phyloP scores from a whole-genome alignment of 2,888 invertebrate genomes.

The Coelopa pilipes region DNA sequence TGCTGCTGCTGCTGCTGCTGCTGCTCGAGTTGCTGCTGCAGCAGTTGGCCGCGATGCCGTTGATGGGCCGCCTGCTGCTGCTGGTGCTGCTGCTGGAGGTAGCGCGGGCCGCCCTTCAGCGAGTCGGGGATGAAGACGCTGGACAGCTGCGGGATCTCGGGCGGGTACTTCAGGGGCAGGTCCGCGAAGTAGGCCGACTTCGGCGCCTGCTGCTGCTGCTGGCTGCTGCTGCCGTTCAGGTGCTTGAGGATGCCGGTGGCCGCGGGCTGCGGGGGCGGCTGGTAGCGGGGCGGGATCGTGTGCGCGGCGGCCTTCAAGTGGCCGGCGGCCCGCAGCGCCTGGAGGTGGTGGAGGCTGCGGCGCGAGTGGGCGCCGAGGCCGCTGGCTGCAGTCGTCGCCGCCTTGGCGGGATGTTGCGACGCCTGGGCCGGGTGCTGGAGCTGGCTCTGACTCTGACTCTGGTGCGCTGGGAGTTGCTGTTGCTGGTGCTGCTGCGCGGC shows the following conservation, averaged over 20 bases:
- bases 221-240: conserved; percentile 39
- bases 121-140: conserved; percentile 67
- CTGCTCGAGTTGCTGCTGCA: conserved; percentile 64
- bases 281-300: conserved; percentile 79
- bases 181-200: conserved; percentile 26
- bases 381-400: conserved; percentile 45
- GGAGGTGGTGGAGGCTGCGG: conserved; percentile 52
- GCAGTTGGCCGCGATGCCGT: conserved; percentile 43
- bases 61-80: conserved; percentile 24
- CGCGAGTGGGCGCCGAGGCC: conserved; percentile 44
- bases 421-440: conserved; percentile 44
- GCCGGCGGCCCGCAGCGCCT: conserved; percentile 45
- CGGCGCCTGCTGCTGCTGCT: conserved; percentile 27
- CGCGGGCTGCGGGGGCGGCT: conserved; percentile 78
- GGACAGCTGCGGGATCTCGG: conserved; percentile 66
- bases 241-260: conserved; percentile 69
- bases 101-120: conserved; percentile 59
- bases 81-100: conserved; percentile 53
- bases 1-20: conserved; percentile 64
- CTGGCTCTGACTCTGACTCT: conserved; percentile 14
- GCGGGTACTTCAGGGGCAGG: conserved; percentile 65
- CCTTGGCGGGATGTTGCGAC: conserved; percentile 47
- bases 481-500: conserved; percentile 16
- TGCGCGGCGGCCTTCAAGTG: conserved; percentile 60
- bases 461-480: too few species aligned